Evolutionary conservation across 2,113 vertebrate genomes (phyloP).

Genomic region (Pachypanchax playfairii): DNA sequence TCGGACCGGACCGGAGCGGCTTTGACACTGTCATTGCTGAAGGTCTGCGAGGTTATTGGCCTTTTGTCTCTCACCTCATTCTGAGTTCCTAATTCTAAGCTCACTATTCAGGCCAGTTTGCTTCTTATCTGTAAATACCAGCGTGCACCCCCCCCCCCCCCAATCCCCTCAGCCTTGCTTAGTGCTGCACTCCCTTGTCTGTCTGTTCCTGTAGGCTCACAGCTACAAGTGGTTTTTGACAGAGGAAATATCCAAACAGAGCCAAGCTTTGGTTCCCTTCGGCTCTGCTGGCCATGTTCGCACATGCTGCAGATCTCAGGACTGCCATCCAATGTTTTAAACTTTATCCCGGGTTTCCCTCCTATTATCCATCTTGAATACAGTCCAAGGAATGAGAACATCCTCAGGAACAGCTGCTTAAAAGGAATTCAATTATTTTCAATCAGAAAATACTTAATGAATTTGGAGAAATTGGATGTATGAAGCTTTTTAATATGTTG

Average conservation of each 20-base stretch:
- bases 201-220: constrained; percentile 56
- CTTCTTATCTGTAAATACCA: constrained; percentile 57
- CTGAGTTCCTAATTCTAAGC: constrained; percentile 51
- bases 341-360: not conserved
- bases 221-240: constrained; percentile 59
- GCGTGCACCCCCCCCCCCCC: not conserved
- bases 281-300: constrained; percentile 39
- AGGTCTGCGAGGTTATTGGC: constrained; percentile 48
- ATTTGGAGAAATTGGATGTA: not conserved
- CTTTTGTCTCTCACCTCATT: constrained; percentile 67
- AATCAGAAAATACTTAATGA: not conserved
- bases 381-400: constrained; percentile 8
- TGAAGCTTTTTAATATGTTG: not conserved
- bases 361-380: constrained; percentile 7
- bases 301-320: constrained; percentile 46
- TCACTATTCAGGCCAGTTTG: constrained; percentile 35
- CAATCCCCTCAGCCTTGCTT: constrained; percentile 6
- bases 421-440: constrained; percentile 2
- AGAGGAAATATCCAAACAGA: constrained; percentile 38
- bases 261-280: constrained; percentile 33
- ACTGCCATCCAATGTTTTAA: not conserved
- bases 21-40: constrained; percentile 37
- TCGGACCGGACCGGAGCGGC: constrained; percentile 20
- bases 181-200: constrained; percentile 13
- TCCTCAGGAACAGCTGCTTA: constrained; percentile 19